Evolutionary conservation across 1,140 invertebrate species (phyloP).

Genomic region (Cherax destructor): DNA sequence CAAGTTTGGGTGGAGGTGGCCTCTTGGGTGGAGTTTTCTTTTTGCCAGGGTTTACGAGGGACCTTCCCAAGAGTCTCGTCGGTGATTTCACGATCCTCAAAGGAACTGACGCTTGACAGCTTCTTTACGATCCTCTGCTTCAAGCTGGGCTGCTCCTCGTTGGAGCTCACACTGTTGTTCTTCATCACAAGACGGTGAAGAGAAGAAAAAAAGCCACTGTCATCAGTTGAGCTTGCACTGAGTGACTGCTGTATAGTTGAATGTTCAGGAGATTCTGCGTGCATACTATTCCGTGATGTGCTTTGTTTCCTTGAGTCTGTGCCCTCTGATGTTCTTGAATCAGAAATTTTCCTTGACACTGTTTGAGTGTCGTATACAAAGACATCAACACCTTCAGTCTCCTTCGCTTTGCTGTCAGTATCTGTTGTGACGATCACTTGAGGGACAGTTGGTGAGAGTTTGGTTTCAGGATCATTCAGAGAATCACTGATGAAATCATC

Average conservation of each 20-base stretch:
- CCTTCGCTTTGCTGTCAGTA: background rate
- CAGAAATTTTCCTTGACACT: background rate
- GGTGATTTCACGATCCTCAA: slow-evolving; percentile 34
- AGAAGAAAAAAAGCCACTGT: slow-evolving; percentile 41
- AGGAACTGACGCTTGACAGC: slow-evolving; percentile 54
- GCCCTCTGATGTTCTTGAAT: background rate
- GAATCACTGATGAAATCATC: background rate
- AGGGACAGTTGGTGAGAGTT: background rate
- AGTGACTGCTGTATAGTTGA: background rate
- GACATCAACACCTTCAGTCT: background rate
- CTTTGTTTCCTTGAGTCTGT: background rate
- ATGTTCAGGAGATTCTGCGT: background rate
- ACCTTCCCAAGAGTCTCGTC: slow-evolving; percentile 25
- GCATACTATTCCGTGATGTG: background rate
- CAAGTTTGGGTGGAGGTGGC: slow-evolving; percentile 45
- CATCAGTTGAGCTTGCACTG: slow-evolving; percentile 54
- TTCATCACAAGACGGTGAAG: slow-evolving; percentile 59
- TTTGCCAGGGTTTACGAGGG: slow-evolving; percentile 9
- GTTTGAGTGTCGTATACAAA: background rate
- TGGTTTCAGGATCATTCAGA: background rate
- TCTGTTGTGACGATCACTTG: slow-evolving; percentile 22
- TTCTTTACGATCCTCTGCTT: slow-evolving; percentile 48
- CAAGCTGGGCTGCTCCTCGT: slow-evolving; percentile 40
- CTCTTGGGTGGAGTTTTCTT: slow-evolving; percentile 54
- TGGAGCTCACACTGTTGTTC: slow-evolving; percentile 44